Evolutionary conservation across 2,113 vertebrate genomes (phyloP).

Genomic region (Propithecus coquereli): DNA sequence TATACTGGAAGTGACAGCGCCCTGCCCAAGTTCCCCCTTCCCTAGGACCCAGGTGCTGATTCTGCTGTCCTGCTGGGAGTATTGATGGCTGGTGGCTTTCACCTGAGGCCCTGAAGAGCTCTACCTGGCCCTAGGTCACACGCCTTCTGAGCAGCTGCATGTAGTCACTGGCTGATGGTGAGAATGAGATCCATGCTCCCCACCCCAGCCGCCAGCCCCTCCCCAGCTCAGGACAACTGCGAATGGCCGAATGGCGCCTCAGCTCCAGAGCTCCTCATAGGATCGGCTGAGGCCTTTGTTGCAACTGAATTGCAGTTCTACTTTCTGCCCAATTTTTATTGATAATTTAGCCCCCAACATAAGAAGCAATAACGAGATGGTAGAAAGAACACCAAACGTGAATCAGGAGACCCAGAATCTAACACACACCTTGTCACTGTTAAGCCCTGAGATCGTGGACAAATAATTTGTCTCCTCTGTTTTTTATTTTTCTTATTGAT

Average conservation of each 20-base stretch:
- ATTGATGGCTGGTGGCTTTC: neutral
- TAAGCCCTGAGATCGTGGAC: neutral
- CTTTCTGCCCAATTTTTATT: neutral
- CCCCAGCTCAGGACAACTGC: neutral
- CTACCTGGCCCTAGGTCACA: neutral
- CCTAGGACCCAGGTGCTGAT: neutral
- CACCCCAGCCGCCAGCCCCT: accelerated
- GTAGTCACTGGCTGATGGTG: neutral
- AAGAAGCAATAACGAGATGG: neutral
- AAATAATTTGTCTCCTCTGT: neutral
- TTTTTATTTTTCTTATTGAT: neutral
- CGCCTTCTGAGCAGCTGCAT: neutral
- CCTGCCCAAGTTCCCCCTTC: neutral
- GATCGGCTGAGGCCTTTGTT: neutral
- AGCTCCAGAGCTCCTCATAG: neutral
- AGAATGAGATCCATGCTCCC: neutral
- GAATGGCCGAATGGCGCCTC: neutral
- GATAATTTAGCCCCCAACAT: neutral
- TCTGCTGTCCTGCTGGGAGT: neutral
- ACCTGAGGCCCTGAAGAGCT: neutral
- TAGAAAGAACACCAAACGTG: neutral
- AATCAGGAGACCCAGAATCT: neutral
- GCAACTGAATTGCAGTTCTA: neutral
- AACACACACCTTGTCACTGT: neutral
- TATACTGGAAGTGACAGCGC: neutral